Evolutionary conservation across 2,888 invertebrate genomes (phyloP), one percentile per base, ranked within the genome.

Genomic region (Lasius fuliginosus): DNA sequence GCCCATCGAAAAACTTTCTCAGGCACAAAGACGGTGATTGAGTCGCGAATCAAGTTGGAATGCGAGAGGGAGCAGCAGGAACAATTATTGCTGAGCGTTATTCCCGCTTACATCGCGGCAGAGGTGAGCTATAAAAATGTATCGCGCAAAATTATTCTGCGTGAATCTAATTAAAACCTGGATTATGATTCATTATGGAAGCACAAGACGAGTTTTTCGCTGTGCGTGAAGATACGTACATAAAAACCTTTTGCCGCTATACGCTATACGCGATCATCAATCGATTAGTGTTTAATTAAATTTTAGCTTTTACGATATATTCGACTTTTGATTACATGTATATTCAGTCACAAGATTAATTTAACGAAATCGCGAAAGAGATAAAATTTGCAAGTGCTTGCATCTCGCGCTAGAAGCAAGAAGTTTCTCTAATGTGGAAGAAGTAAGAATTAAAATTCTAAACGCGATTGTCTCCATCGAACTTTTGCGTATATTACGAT

Each of bases 11-110:
- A 97, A 92, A 98, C 99, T 23, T 99, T 99, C 93, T 97, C 98
- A 23, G 98, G 98, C 42, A 99, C 98, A 68, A 96, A 98, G 88
- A 98, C 97, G 18, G 98, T 98, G 91, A 97, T 99, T 87, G 98
- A 99, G 94, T 98, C 98, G 88, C 96, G 99, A 84, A 98, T 99
- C 85, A 98, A 98, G 95, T 95, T 99, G 87, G 99, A 99, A 95
- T 98, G 98, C 93, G 99, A 99, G 95, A 96, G 98, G 90, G 98
- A 99, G 92, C 98, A 98, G 92, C 99, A 99, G 95, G 99, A 99
- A 95, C 97, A 98, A 93, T 96, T 99, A 85, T 95, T 99, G 84
- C 96, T 99, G 30, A 98, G 98, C 91, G 99, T 99, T 71, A 99
- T 99, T 92, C 99, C 99, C 0, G 99, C 99, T 18, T 99, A 99